These are phyloP conservation scores for Drosophila mayaguana DNA, from an alignment of 2,888 invertebrate species.

Conservation along the genomic window DNA sequence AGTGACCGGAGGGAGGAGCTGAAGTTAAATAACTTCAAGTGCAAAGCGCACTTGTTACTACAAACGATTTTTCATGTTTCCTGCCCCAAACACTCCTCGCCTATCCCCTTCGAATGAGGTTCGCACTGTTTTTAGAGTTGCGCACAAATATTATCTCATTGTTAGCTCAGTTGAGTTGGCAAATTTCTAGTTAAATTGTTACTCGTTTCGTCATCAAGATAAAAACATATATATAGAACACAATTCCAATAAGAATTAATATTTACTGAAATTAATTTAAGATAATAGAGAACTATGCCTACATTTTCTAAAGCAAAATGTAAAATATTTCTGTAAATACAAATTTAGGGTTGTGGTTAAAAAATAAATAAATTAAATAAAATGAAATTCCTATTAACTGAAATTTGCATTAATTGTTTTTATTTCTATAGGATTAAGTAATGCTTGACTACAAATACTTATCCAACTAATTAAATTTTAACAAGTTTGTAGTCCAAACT, in stretches of 20 bases:
- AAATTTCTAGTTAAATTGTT: conserved; percentile 36
- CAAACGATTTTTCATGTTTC: conserved; percentile 72
- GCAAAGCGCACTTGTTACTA: conserved; percentile 68
- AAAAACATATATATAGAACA: conserved; percentile 2
- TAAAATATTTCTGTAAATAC: too few relatives aligned
- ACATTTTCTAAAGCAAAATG: too few relatives aligned
- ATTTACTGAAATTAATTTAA: background rate
- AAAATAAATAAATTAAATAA: too few relatives aligned
- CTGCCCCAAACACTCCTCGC: background rate
- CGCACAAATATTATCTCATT: conserved; percentile 67
- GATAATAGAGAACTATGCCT: background rate
- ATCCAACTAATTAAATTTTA: too few relatives aligned
- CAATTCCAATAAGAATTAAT: background rate
- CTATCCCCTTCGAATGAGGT: conserved; percentile 19
- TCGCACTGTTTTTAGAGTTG: conserved; percentile 35
- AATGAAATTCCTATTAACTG: too few relatives aligned
- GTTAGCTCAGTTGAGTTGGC: conserved; percentile 61
- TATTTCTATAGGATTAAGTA: too few relatives aligned
- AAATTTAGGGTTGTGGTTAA: too few relatives aligned
- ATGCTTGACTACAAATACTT: too few relatives aligned
- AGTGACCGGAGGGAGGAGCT: conserved; percentile 1
- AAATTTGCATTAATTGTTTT: too few relatives aligned
- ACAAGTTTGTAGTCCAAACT: background rate
- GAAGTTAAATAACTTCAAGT: conserved; percentile 58
- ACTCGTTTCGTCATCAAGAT: conserved; percentile 14